These are phyloP conservation scores for Cynoglossus semilaevis DNA, from an alignment of 2,113 vertebrate genomes.

Conservation along the genomic window DNA sequence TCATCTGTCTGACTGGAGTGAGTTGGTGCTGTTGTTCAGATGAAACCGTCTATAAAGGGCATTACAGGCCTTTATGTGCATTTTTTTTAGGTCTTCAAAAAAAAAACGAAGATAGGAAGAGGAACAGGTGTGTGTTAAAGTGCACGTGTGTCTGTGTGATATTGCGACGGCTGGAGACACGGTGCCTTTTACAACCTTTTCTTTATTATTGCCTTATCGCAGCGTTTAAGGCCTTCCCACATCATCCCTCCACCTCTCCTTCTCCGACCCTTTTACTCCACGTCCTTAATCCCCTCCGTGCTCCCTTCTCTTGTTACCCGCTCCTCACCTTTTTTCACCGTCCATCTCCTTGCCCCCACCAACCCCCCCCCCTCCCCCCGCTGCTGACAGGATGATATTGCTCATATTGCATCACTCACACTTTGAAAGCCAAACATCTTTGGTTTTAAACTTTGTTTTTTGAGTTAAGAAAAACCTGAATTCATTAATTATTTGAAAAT, in stretches of 20 bases:
- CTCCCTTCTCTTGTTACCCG: conserved; percentile 9
- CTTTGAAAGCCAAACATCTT: conserved; percentile 29
- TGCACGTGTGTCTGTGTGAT: conserved; percentile 13
- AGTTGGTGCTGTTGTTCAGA: conserved; percentile 49
- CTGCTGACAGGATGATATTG: conserved; percentile 39
- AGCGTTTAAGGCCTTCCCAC: conserved; percentile 50
- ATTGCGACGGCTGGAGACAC: conserved; percentile 41
- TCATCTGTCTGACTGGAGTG: conserved; percentile 60
- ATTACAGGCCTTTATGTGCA: conserved; percentile 32
- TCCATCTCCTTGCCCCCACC: conserved; percentile 34
- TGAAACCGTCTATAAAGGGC: conserved; percentile 70
- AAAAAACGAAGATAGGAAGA: not conserved
- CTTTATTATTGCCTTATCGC: conserved; percentile 66
- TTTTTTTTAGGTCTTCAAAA: conserved; percentile 3
- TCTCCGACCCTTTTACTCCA: not conserved
- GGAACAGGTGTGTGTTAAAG: conserved; percentile 3
- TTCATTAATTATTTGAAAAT: conserved; percentile 35
- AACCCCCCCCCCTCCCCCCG: conserved; percentile 6
- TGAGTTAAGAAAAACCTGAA: conserved; percentile 11
- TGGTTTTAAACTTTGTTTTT: conserved; percentile 7
- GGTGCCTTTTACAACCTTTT: conserved; percentile 56
- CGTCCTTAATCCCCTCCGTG: conserved; percentile 6
- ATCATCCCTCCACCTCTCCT: conserved; percentile 11
- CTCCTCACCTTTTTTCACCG: conserved; percentile 14
- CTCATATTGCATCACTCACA: conserved; percentile 28